Base-by-base conservation (phyloP, 2,113 vertebrate genomes). In the Apodemus sylvaticus region DNA sequence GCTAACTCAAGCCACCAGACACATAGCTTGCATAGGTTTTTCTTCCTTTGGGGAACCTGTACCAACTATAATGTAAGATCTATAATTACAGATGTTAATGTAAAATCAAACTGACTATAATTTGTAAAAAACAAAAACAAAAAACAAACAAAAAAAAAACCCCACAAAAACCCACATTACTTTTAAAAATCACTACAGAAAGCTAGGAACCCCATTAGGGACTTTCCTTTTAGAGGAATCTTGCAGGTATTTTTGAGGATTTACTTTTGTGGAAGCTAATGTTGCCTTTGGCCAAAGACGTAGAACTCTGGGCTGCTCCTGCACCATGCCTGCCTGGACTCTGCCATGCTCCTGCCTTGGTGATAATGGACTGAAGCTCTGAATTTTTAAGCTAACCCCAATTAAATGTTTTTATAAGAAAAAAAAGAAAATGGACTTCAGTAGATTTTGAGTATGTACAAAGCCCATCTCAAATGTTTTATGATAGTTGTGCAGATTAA, bases 51-150 rank as follows among this genome's bases (percentile, higher is more conserved):
- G 76, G 36, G 48, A 92, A 88, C 9, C 24, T 92, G 76, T 74
- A 76, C 87, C 39, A 90, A 36, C 89, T 62, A 91, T 73, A 83
- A 68, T 83, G 3, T 81, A 87, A 89, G 36, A 5, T 70, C 48
- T 91, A 22, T 13, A 12, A 95, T 55, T 92, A 74, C 11, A 96
- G 22, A 70, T 29, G 73, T 87, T 93, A 93, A 74, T 71, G 20
- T 39, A 94, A 85, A 85, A 48, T 73, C 36, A 95, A 89, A 74
- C 90, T 78, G 58, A 42, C 76, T 78, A 74, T 90, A 94, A 39
- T 22, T 45, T 31, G 73, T 6, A 4, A 12, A 91, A 93, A 86
- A 48, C 3, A 48, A 3, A 48, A 48, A 48, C 3, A 48, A 3
- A 48, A 48, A 48, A 48, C 89, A 91, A 88, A 48, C n/a, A n/a